Conservation (phyloP, 2,888 invertebrate species). For the Limnephilus lunatus region DNA sequence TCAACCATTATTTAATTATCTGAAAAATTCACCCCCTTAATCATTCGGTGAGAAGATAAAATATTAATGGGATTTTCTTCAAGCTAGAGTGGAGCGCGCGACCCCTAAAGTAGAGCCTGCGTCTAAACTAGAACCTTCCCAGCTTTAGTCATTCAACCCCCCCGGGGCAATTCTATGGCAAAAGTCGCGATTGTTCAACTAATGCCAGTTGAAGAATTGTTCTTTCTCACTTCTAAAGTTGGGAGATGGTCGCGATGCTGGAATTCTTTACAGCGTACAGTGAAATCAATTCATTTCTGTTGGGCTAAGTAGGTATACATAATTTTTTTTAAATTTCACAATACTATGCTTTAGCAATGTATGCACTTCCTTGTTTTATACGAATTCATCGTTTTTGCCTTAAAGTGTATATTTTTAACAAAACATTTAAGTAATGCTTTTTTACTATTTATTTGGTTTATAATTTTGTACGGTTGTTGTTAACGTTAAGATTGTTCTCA, state of each 20-base stretch:
- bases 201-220: slow-evolving; percentile 34
- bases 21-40: slow-evolving; percentile 15
- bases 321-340: neutral
- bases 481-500: no score
- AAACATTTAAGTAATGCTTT: no score
- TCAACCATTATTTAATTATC: slow-evolving; percentile 32
- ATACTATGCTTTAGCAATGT: no score
- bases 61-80: slow-evolving; percentile 31
- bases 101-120: slow-evolving; percentile 8
- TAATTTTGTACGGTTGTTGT: no score
- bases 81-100: neutral
- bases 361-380: no score
- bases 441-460: no score
- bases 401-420: no score
- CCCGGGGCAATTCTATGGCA: slow-evolving; percentile 4
- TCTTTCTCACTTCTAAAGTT: slow-evolving; percentile 27
- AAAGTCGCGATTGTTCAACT: slow-evolving; percentile 33
- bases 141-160: neutral
- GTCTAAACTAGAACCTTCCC: neutral
- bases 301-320: neutral
- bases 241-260: neutral
- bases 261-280: slow-evolving; percentile 18
- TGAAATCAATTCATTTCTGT: neutral
- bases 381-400: no score
- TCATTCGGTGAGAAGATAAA: slow-evolving; percentile 19